These are phyloP conservation scores for Solen grandis DNA, from an alignment of 1,140 invertebrate species.

Conservation along the genomic window DNA sequence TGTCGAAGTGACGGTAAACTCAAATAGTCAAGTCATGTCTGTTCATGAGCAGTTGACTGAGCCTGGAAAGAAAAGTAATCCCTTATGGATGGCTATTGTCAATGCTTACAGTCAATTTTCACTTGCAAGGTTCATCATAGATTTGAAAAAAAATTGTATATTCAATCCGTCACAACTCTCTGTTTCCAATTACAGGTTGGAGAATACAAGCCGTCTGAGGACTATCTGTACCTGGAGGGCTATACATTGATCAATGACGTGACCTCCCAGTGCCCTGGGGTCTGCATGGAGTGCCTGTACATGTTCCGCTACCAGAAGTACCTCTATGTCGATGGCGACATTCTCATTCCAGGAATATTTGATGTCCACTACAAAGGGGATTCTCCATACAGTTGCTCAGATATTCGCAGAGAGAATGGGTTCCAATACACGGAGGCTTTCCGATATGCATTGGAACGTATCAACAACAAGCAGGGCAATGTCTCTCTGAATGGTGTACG, in stretches of 20 bases:
- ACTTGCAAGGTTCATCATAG: too few relatives aligned
- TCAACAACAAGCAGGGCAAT: constrained; percentile 68
- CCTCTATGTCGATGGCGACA: constrained; percentile 71
- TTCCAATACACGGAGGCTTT: constrained; percentile 77
- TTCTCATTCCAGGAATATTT: constrained; percentile 75
- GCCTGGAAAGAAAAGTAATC: too few relatives aligned
- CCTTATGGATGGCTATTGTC: too few relatives aligned
- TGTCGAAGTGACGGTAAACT: too few relatives aligned
- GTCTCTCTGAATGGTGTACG: constrained; percentile 83
- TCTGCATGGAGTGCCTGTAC: constrained; percentile 73
- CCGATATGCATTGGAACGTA: constrained; percentile 70
- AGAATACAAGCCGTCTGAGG: constrained; percentile 56
- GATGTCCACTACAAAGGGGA: constrained; percentile 72
- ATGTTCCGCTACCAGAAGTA: constrained; percentile 69
- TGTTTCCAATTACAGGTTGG: constrained; percentile 64
- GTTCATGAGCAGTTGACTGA: too few relatives aligned
- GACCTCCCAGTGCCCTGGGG: constrained; percentile 61
- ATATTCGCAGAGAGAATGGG: constrained; percentile 65
- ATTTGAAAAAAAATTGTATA: too few relatives aligned
- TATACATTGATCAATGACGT: not conserved
- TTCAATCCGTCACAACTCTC: not conserved
- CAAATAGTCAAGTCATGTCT: too few relatives aligned
- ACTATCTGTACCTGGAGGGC: not conserved
- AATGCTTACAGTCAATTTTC: too few relatives aligned
- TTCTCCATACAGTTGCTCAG: constrained; percentile 69